Conservation (phyloP, 1,140 invertebrate genomes). For the Hyles vespertilio region DNA sequence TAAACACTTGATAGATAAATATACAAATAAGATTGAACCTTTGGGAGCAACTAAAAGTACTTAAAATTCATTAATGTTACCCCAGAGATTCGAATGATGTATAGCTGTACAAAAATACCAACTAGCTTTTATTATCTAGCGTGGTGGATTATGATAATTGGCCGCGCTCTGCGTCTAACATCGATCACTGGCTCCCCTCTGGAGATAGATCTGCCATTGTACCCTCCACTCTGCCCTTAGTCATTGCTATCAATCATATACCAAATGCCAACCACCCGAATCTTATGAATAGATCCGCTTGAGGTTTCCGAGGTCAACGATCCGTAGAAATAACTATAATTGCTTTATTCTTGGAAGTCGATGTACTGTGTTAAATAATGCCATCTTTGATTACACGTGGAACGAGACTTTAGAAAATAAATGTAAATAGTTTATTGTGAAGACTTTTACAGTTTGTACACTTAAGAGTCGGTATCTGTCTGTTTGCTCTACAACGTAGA, state of each 20-base stretch:
- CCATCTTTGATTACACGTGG: neutral
- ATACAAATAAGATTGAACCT: neutral
- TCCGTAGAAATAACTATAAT: neutral
- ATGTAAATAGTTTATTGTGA: neutral
- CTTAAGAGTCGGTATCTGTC: too few relatives aligned
- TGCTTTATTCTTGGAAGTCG: neutral
- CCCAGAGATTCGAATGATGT: neutral
- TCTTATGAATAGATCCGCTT: neutral
- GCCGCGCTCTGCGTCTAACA: conserved; percentile 10
- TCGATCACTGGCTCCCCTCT: conserved; percentile 22
- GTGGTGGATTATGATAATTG: conserved; percentile 22
- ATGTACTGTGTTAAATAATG: too few relatives aligned
- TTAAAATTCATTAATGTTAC: neutral
- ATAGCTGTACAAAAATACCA: neutral
- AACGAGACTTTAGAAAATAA: neutral
- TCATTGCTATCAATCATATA: conserved; percentile 23
- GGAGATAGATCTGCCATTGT: conserved; percentile 13
- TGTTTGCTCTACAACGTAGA: too few relatives aligned
- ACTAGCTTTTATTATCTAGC: conserved; percentile 9
- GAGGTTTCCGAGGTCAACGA: neutral
- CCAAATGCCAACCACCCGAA: conserved; percentile 11
- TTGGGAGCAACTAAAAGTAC: neutral
- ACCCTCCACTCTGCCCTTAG: conserved; percentile 11
- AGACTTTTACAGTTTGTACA: too few relatives aligned
- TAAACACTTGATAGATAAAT: neutral